Evolutionary conservation across 2,113 vertebrate species (phyloP), one percentile per base, ranked within the genome.

Genomic region (Tachuris rubrigastra): DNA sequence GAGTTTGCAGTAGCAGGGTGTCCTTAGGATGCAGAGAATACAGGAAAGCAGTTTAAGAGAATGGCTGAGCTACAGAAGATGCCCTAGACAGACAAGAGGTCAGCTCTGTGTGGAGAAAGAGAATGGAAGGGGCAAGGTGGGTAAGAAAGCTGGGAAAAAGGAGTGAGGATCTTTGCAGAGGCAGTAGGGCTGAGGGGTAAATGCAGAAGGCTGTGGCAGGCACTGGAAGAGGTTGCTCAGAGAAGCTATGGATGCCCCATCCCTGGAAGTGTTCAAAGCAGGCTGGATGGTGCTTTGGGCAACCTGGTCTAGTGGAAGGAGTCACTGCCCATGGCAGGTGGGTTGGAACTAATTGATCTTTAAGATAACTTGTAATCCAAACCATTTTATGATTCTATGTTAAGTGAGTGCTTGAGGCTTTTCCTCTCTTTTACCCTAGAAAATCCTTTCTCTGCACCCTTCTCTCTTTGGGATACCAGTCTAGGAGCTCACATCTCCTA

Each of bases 271-370:
- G 35, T 33, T 69, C 14, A 31, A 56, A 35, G 31, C 14, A 18
- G 21, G 18, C 11, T 56, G 14, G 31, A 37, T 42, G 21, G 17
- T 15, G 8, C 18, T 62, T 5, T 62, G 47, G 49, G 21, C 55
- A 82, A 15, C 21, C n/a, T 41, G 39, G 16, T 52, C 39, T 52
- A 10, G 33, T 23, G 15, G 33, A 53, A 52, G 8, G 6, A 55
- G 24, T 35, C 6, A 0, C 55, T 41, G 11, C 25, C 71, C 0
- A 0, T 56, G 25, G 72, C 25, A 69, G 12, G 0, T 2, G 14
- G 7, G 9, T 11, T 69, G 18, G 22, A 42, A 33, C 25, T 27
- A 5, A 9, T 7, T 56, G 14, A 5, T 47, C 55, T 62, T 68
- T 23, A 24, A 33, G 25, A 42, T 37, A 8, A 9, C 14, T 49